phyloP scores from a whole-genome alignment of 1,140 invertebrate species.

The Hylaeus volcanicus region DNA sequence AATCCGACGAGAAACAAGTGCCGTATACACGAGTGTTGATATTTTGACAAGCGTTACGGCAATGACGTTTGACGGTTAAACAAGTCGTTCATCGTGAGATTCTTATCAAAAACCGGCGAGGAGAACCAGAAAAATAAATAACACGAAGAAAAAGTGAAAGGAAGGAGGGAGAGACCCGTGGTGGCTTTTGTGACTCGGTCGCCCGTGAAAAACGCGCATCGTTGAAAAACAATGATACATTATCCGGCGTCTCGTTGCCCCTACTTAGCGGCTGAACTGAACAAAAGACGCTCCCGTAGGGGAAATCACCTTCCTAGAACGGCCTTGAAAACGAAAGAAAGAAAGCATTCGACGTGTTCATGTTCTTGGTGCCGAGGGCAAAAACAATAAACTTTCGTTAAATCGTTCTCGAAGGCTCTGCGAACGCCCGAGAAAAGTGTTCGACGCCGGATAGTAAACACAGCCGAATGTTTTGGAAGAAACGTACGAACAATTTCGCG shows the following conservation, averaged over 20 bases:
- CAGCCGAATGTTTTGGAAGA: slow-evolving; percentile 15
- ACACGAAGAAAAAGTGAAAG: slow-evolving; percentile 43
- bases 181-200: slow-evolving; percentile 49
- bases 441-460: slow-evolving; percentile 31
- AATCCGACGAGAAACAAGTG: neutral
- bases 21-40: neutral
- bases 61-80: slow-evolving; percentile 17
- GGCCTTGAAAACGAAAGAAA: slow-evolving; percentile 47
- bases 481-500: slow-evolving; percentile 12
- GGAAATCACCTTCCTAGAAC: slow-evolving; percentile 55
- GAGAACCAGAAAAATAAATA: slow-evolving; percentile 27
- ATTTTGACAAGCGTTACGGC: slow-evolving; percentile 15
- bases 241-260: slow-evolving; percentile 19
- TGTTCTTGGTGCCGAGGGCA: neutral
- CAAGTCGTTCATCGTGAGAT: slow-evolving; percentile 35
- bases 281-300: slow-evolving; percentile 35
- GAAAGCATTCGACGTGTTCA: slow-evolving; percentile 25
- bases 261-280: slow-evolving; percentile 22
- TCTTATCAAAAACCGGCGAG: slow-evolving; percentile 26
- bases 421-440: slow-evolving; percentile 10
- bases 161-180: slow-evolving; percentile 14
- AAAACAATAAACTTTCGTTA: slow-evolving; percentile 48
- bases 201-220: slow-evolving; percentile 54
- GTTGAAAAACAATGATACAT: slow-evolving; percentile 67
- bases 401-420: slow-evolving; percentile 4